phyloP scores from a whole-genome alignment of 2,888 invertebrate genomes.

The Apomyelois bistriatella region DNA sequence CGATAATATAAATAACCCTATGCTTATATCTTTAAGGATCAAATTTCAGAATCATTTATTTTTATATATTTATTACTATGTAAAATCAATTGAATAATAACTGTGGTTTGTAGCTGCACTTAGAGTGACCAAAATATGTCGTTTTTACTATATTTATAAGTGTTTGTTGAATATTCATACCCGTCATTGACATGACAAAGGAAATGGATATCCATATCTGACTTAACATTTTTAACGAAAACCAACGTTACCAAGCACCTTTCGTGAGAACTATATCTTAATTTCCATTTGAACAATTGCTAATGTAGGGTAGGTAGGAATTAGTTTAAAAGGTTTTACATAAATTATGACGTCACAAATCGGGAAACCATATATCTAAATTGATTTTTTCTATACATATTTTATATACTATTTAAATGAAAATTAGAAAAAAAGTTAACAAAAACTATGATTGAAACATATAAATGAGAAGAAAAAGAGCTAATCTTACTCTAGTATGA shows the following conservation, averaged over 20 bases:
- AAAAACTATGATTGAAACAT: no score
- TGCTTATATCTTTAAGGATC: no score
- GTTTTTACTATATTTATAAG: background rate
- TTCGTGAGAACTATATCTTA: background rate
- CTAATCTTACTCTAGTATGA: no score
- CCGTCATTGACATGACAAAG: background rate
- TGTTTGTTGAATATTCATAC: conserved; percentile 10
- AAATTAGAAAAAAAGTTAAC: no score
- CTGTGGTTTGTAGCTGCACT: background rate
- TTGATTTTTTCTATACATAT: no score
- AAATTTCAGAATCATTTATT: no score
- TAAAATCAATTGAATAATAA: background rate
- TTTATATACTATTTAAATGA: no score
- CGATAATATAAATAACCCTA: no score
- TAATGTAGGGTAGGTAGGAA: background rate
- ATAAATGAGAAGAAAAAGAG: no score
- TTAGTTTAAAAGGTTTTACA: background rate
- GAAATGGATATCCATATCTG: conserved; percentile 9
- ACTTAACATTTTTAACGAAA: background rate
- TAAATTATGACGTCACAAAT: no score
- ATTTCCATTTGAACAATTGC: background rate
- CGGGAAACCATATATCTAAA: no score
- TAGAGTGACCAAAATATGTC: background rate
- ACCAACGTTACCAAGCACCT: background rate
- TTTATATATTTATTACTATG: no score